Conservation (phyloP, 1,140 invertebrate species). For the Nephotettix cincticeps region DNA sequence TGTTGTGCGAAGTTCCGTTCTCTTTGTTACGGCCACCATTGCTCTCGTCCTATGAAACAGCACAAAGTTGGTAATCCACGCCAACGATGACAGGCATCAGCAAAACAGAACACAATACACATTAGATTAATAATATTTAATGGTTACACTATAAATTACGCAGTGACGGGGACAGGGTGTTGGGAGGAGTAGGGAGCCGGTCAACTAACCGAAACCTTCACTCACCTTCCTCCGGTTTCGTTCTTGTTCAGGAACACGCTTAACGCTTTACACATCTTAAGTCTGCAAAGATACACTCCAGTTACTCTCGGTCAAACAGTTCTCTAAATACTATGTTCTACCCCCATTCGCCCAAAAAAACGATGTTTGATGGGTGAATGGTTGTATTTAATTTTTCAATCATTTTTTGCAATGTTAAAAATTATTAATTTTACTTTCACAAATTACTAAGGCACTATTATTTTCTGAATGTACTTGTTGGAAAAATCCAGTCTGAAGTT, state of each 20-base stretch:
- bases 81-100: slow-evolving; percentile 56
- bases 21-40: slow-evolving; percentile 52
- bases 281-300: slow-evolving; percentile 40
- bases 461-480: too few species aligned
- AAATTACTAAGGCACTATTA: too few species aligned
- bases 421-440: too few species aligned
- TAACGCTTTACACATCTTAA: slow-evolving; percentile 30
- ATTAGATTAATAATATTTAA: slow-evolving; percentile 17
- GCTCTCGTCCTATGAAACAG: slow-evolving; percentile 62
- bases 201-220: slow-evolving; percentile 4
- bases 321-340: slow-evolving; percentile 5
- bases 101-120: slow-evolving; percentile 46
- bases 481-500: too few species aligned
- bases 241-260: slow-evolving; percentile 18
- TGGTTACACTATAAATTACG: neutral
- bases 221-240: slow-evolving; percentile 3
- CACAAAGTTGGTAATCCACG: slow-evolving; percentile 58
- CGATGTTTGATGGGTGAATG: too few species aligned
- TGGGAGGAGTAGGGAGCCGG: neutral
- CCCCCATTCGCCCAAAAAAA: neutral
- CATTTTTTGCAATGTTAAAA: too few species aligned
- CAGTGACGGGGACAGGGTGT: neutral
- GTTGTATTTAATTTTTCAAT: too few species aligned
- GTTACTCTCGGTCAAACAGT: slow-evolving; percentile 16
- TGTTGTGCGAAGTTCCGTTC: slow-evolving; percentile 54